phyloP scores from a whole-genome alignment of 2,113 vertebrate genomes.

The Diphyllodes magnificus region DNA sequence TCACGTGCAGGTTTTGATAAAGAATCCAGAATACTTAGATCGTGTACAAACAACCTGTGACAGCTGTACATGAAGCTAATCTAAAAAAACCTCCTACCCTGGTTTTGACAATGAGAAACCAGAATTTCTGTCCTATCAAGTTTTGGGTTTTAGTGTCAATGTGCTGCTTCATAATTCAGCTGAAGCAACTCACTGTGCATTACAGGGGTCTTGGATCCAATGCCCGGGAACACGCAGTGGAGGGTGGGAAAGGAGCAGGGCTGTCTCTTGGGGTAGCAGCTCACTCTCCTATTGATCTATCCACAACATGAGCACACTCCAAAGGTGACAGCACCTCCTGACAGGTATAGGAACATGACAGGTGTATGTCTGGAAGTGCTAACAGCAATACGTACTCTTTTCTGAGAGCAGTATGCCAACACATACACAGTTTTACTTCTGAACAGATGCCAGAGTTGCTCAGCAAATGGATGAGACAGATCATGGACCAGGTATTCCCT shows the following conservation, averaged over 20 bases:
- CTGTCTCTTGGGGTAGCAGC: not conserved
- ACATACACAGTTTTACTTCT: not conserved
- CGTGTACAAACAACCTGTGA: not conserved
- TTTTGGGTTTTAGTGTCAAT: not conserved
- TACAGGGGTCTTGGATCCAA: not conserved
- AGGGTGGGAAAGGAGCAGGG: fast-evolving
- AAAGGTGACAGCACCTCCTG: not conserved
- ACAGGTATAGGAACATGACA: fast-evolving
- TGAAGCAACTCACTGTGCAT: not conserved
- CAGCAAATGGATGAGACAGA: not conserved
- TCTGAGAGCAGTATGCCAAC: not conserved
- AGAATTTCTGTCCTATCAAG: not conserved
- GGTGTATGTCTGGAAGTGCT: not conserved
- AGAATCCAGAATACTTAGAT: not conserved
- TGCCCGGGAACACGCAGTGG: not conserved
- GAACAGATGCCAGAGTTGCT: not conserved
- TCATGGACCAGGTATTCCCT: not conserved
- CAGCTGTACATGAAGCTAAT: not conserved
- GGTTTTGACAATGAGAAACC: not conserved
- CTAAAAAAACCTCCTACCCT: not conserved
- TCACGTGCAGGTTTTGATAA: fast-evolving
- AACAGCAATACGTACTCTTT: not conserved
- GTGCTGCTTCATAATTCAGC: not conserved
- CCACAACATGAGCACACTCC: not conserved
- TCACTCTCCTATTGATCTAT: not conserved